Evolutionary conservation across 1,140 invertebrate genomes (phyloP), one percentile per base, ranked within the genome.

Genomic region (Physella acuta): DNA sequence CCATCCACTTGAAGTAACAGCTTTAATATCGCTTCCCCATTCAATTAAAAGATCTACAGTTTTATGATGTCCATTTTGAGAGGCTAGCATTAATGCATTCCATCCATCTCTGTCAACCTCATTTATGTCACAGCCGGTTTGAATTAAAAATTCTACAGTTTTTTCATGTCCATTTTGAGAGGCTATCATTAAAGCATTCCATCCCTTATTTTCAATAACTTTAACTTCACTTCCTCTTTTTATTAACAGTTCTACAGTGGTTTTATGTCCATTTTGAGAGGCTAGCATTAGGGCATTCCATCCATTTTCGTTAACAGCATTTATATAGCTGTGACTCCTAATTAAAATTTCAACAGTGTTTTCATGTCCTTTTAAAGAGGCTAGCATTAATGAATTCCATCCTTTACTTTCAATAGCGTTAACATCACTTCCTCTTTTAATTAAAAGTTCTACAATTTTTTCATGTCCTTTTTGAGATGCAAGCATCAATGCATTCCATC

Each of bases 391-490:
- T 2, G 71, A 66, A 1, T 66, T 72, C 33, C 66, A 44, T 0
- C 71, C 71, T 39, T 68, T 61, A 49, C 52, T 65, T 16, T 72
- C 67, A 24, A 31, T 34, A 28, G 69, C 39, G 20, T 8, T 64
- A 8, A 53, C 26, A 69, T n/a, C n/a, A n/a, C n/a, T n/a, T n/a
- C n/a, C n/a, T n/a, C n/a, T n/a, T n/a, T n/a, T n/a, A n/a, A n/a
- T 8, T 33, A 72, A 39, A 26, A 59, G 39, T 39, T 68, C 28
- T 4, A 65, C 71, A 30, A 72, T 65, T 24, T 44, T 34, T 8
- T 69, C 26, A 31, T 72, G 71, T 30, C 66, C 67, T 34, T 72
- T 69, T 51, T n/a, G n/a, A n/a, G n/a, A n/a, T n/a, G n/a, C n/a
- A n/a, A n/a, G n/a, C n/a, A n/a, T n/a, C n/a, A n/a, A n/a, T n/a